These are phyloP conservation scores for Syrrhaptes paradoxus DNA, from an alignment of 2,113 vertebrate species.

Conservation along the genomic window DNA sequence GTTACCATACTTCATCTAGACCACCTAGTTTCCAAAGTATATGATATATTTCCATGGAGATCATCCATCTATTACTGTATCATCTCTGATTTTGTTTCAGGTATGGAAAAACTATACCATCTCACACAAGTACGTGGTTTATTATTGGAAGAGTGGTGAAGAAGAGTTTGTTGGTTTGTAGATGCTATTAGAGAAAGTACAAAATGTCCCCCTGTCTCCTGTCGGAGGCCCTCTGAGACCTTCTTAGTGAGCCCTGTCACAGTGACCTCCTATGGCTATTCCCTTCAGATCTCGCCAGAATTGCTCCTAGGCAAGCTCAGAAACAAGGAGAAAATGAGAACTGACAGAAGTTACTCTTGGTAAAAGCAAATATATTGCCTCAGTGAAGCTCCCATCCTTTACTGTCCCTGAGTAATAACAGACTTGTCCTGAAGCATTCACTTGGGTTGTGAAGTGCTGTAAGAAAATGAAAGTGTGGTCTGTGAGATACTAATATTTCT, in stretches of 20 bases:
- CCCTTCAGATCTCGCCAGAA: background rate
- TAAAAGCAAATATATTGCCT: constrained; percentile 20
- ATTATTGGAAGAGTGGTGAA: background rate
- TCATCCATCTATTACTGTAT: background rate
- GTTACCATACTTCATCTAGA: background rate
- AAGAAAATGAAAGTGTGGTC: constrained; percentile 28
- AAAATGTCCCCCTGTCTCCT: background rate
- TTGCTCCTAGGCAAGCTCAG: constrained; percentile 5
- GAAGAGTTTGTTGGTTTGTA: background rate
- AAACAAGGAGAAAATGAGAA: constrained; percentile 40
- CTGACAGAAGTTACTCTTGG: constrained; percentile 41
- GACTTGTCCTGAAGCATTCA: background rate
- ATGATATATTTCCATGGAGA: background rate
- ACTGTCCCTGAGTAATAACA: constrained; percentile 30
- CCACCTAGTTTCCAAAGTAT: background rate
- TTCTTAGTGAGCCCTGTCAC: background rate
- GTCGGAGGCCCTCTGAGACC: background rate
- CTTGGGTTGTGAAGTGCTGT: background rate
- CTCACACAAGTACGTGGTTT: background rate
- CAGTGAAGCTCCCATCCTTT: constrained; percentile 8
- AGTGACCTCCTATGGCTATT: background rate
- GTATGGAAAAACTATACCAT: background rate
- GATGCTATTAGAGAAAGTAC: background rate
- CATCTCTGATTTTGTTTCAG: background rate
- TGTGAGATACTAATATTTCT: constrained; percentile 24